Evolutionary conservation across 2,888 invertebrate genomes (phyloP), one percentile per base, ranked within the genome.

Genomic region (Monochamus alternatus): DNA sequence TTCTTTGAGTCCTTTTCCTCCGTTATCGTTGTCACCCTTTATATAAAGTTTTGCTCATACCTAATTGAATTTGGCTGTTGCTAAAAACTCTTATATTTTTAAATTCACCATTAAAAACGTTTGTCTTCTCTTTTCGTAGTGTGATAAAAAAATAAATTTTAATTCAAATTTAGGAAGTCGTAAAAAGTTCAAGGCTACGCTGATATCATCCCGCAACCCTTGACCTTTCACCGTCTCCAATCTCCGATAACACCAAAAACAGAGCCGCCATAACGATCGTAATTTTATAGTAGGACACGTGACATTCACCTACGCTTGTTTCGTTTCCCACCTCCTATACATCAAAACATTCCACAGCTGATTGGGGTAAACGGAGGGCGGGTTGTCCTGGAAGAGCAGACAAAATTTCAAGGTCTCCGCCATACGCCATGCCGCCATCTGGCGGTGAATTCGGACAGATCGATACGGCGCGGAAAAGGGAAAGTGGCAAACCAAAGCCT

Each of bases 291-390:
- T 60, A 69, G n/a, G n/a, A 9, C 69, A 69, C 69, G 69, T 69
- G 69, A 69, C 12, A n/a, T 43, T 59, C 38, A 32, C n/a, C 60
- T 7, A 47, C 32, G 38, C 32, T 52, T 71, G 60, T 69, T 69
- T 69, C 58, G 59, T 32, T 62, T 63, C 63, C n/a, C 60, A 22
- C 12, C 14, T 43, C 60, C 60, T 9, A n/a, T n/a, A 44, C n/a
- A n/a, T 63, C 71, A 71, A 62, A 71, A 63, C 71, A 71, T 63
- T 52, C 63, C 52, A 38, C 71, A 71, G 71, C 71, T 71, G 71
- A 71, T 71, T 71, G 71, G 71, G 32, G 12, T 47, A 22, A 51
- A 63, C 32, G 5, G 12, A 12, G 71, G 62, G 63, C 63, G 71
- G 62, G 52, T 44, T 14, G 31, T 69, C 43, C 30, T 30, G 12